Conservation (phyloP, 2,113 vertebrate genomes). For the Phaethon lepturus region DNA sequence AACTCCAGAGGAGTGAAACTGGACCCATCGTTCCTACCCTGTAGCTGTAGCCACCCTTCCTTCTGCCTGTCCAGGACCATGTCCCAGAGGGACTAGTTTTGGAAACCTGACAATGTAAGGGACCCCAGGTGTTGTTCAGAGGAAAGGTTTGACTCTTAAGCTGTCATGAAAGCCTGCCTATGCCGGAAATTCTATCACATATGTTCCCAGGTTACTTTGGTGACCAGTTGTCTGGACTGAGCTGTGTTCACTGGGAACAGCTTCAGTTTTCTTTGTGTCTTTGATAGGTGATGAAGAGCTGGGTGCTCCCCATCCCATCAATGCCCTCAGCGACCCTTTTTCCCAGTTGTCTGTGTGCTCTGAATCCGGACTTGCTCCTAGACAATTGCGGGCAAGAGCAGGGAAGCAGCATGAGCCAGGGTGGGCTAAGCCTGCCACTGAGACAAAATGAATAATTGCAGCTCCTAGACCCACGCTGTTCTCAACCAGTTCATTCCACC, state of each 20-base stretch:
- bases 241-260: not conserved
- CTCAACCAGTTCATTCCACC: not conserved
- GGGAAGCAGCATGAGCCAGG: not conserved
- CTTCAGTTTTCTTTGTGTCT: not conserved
- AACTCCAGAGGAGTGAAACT: not conserved
- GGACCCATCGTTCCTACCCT: not conserved
- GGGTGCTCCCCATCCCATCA: not conserved
- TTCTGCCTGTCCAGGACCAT: not conserved
- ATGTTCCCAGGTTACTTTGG: not conserved
- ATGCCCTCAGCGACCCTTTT: not conserved
- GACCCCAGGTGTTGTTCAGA: not conserved
- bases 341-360: rapidly evolving
- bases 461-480: rapidly evolving
- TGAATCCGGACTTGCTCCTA: not conserved
- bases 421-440: not conserved
- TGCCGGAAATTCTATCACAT: not conserved
- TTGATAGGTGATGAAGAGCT: not conserved
- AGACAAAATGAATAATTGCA: not conserved
- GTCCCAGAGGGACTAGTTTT: not conserved
- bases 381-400: not conserved
- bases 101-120: not conserved
- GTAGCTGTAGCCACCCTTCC: not conserved
- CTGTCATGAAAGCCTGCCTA: not conserved
- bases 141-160: not conserved
- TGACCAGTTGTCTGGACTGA: not conserved